Base-by-base conservation (phyloP, 2,113 vertebrate species). In the Carollia perspicillata region DNA sequence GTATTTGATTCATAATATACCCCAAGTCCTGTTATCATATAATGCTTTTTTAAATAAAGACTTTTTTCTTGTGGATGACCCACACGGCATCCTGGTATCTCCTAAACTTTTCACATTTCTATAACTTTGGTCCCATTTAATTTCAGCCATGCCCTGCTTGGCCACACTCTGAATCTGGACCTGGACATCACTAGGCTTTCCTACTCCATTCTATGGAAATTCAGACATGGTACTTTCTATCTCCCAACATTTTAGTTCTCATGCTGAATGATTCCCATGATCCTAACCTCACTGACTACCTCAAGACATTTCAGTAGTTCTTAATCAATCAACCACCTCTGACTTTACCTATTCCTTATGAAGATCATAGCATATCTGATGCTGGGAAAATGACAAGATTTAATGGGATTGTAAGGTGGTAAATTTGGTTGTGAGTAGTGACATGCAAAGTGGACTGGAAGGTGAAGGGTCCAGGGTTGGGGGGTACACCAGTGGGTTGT, bases 111-210 rank as follows among this genome's bases (percentile, higher is more conserved):
- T 66, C 42, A 66, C 58, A 77, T 77, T 96, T 18, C 9, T 69
- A 11, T 90, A 47, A 40, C 51, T 63, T 95, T 63, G n/a, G 55
- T 88, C 9, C 1, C 18, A 22, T 6, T 60, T n/a, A 77, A 30
- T 3, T 66, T 88, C 23, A 84, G 5, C 3, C 10, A 4, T 1
- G 1, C 8, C 0, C 13, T 66, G 18, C 4, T 44, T 80, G 0
- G 11, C 37, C 49, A 2, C 4, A 6, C 5, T 69, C 9, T 84
- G 28, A 58, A 11, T 42, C 6, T 75, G 47, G 71, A 40, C 8
- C 10, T 69, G 20, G 28, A 66, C 53, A n/a, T 55, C 53, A 37
- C 2, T 14, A 8, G 17, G 30, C 28, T 35, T 95, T 26, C 88
- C 6, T 53, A 13, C 12, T 90, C n/a, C 37, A 3, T 68, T 49